These are phyloP conservation scores for Eutolmus rufibarbis DNA, from an alignment of 2,888 invertebrate species.

Conservation along the genomic window DNA sequence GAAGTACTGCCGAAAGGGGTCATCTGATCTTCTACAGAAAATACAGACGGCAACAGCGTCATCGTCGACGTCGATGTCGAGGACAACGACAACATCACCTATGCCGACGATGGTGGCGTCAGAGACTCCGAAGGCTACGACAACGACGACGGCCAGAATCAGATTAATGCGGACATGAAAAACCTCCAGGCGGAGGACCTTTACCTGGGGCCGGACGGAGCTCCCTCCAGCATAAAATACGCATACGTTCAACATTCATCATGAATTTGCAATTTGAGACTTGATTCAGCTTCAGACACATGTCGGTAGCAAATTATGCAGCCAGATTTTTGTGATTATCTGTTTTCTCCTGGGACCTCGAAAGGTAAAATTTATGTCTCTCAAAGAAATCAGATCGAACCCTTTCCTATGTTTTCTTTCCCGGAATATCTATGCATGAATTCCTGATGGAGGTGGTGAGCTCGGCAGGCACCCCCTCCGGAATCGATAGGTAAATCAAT, in stretches of 20 bases:
- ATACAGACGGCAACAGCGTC: background rate
- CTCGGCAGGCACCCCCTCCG: background rate
- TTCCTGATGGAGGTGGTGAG: background rate
- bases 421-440: background rate
- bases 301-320: background rate
- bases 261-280: slow-evolving; percentile 2
- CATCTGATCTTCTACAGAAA: background rate
- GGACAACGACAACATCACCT: background rate
- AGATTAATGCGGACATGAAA: background rate
- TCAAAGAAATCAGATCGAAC: background rate
- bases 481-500: background rate
- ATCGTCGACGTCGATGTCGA: background rate
- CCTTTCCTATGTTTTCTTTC: background rate
- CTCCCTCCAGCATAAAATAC: background rate
- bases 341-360: background rate
- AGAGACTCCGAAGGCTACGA: background rate
- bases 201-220: background rate
- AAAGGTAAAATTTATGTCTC: slow-evolving; percentile 13
- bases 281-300: background rate
- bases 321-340: slow-evolving; percentile 1
- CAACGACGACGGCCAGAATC: background rate
- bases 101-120: background rate
- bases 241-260: background rate
- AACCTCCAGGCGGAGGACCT: background rate
- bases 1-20: background rate